Percentiles rank a stretch among this genome's conserved stretches.
phyloP scores from a whole-genome alignment of 2,797 vertebrate species.

The Phylloscopus collybita region DNA sequence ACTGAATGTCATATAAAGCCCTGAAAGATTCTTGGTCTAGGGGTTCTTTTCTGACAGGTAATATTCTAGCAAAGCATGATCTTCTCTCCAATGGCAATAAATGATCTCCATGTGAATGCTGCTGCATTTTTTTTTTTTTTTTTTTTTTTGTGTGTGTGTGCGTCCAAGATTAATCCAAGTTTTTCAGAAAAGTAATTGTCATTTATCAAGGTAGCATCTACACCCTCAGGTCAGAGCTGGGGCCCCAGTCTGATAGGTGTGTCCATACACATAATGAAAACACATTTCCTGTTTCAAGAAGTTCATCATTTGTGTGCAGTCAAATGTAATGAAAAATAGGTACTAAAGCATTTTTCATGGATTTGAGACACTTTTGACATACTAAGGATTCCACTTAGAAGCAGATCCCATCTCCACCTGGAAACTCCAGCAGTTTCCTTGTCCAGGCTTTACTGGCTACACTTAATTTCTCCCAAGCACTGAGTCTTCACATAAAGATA shows the following conservation, averaged over 20 bases:
- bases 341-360: not conserved
- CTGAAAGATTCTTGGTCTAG: constrained; percentile 34
- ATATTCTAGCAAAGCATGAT: constrained; percentile 27
- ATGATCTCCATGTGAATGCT: not conserved
- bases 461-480: not conserved
- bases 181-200: constrained; percentile 16
- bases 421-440: not conserved
- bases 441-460: not conserved
- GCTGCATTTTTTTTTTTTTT: not conserved
- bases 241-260: not conserved
- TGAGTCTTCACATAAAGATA: not conserved
- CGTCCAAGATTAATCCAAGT: not conserved
- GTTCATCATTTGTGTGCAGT: not conserved
- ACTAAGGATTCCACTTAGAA: not conserved
- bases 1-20: constrained; percentile 35
- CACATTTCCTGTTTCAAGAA: constrained; percentile 16
- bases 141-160: no score
- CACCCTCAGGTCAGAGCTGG: not conserved
- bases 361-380: not conserved
- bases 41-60: constrained; percentile 53
- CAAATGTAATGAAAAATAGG: not conserved
- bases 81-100: constrained; percentile 17
- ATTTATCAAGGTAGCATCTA: constrained; percentile 51
- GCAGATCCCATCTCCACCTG: not conserved
- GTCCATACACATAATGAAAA: constrained; percentile 4